Base-by-base conservation (phyloP, 2,797 vertebrate species). In the Malurus splendens region DNA sequence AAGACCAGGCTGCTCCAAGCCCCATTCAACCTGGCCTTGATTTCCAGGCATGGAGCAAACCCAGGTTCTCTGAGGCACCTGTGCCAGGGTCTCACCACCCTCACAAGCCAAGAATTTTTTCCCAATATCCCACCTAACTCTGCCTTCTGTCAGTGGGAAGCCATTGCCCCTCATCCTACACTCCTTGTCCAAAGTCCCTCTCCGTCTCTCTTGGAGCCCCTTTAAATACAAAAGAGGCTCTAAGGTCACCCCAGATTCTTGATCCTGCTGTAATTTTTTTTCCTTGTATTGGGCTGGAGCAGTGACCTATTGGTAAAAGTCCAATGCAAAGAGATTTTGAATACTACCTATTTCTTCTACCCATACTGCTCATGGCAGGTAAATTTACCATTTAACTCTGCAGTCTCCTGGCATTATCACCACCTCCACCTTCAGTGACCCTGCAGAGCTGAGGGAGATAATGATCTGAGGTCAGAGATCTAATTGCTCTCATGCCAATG, bases 401-500 rank as follows among this genome's bases (percentile, higher is more conserved):
- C 36, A 2, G 11, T 7, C 14, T 33, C n/a, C 38, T 38, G 33
- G 12, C 41, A 75, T 50, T 14, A 41, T 24, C 28, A 28, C 10
- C 14, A 19, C 5, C 6, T 48, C 55, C 24, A 8, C 8, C 54
- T 67, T 23, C 71, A 67, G 3, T 7, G 45, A 7, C 28, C 14
- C 61, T 50, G 9, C 36, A 61, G 30, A 84, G 36, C 56, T 50
- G 60, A 64, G 18, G n/a, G 54, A 83, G 47, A 36, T 17, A 10
- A 7, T 5, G 25, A 45, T 5, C 2, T 24, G 41, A 82, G 48
- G 56, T 62, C 52, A 25, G 15, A 57, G 51, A 27, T 51, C 36
- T 19, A 20, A 2, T 0, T 28, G 39, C 61, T 59, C 27, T 38
- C 38, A 22, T 0, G 1, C 7, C 24, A 33, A 16, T 16, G 42